These are phyloP conservation scores for Neopipo cinnamomea DNA, from an alignment of 2,113 vertebrate species.

Conservation along the genomic window DNA sequence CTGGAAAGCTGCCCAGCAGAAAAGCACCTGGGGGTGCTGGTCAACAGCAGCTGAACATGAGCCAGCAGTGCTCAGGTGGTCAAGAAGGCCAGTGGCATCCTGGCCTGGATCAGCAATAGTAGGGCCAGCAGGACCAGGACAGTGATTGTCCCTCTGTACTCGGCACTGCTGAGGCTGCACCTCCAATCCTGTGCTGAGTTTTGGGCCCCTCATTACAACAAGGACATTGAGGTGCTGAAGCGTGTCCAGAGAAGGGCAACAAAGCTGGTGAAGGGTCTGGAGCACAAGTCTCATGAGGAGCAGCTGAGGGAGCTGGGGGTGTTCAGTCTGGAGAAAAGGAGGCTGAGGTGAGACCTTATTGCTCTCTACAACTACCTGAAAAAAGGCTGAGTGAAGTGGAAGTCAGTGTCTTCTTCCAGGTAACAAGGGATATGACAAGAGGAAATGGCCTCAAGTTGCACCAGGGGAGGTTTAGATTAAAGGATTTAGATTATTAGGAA, in stretches of 20 bases:
- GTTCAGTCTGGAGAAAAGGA: not conserved
- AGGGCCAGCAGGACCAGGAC: not conserved
- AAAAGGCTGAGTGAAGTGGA: not conserved
- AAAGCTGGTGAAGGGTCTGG: not conserved
- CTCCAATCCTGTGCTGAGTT: accelerated
- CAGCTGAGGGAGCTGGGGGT: accelerated
- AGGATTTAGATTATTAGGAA: too few species aligned
- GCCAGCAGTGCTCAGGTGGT: not conserved
- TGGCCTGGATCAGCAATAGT: not conserved
- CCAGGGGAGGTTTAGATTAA: not conserved
- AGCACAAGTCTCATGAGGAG: not conserved
- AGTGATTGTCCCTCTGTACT: accelerated
- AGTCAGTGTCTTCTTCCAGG: not conserved
- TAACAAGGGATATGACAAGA: not conserved
- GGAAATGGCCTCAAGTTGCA: not conserved
- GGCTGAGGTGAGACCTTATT: not conserved
- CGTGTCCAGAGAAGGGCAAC: accelerated
- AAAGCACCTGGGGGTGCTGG: not conserved
- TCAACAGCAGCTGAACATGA: not conserved
- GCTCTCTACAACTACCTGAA: not conserved
- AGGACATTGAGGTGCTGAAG: not conserved
- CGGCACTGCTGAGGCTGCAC: accelerated
- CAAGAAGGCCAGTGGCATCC: not conserved
- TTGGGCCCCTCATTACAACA: accelerated
- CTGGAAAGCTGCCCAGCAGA: not conserved